These are phyloP conservation scores for Brachionichthys hirsutus DNA, from an alignment of 2,113 vertebrate genomes.

Conservation along the genomic window DNA sequence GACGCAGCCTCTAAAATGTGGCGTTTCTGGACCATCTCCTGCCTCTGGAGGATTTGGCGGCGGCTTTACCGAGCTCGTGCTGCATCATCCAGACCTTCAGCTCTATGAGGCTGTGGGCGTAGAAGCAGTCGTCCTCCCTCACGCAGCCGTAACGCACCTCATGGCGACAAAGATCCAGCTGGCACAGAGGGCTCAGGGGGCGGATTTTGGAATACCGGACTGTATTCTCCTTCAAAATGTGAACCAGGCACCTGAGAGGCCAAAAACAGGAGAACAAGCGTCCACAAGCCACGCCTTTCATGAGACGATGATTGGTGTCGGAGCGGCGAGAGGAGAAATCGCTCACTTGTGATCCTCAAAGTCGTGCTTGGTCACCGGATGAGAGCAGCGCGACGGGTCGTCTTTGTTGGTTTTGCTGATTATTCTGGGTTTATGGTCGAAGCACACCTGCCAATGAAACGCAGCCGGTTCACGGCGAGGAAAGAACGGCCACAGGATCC, in stretches of 20 bases:
- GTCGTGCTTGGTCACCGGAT: constrained; percentile 89
- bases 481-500: too few relatives aligned
- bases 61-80: constrained; percentile 81
- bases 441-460: constrained; percentile 85
- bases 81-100: constrained; percentile 98
- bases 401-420: constrained; percentile 98
- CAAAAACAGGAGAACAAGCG: background rate
- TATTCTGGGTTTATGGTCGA: constrained; percentile 98
- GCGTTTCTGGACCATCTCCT: too few relatives aligned
- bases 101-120: constrained; percentile 94
- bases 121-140: constrained; percentile 93
- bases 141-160: constrained; percentile 93
- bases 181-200: constrained; percentile 78
- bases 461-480: too few relatives aligned
- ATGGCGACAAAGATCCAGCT: constrained; percentile 93
- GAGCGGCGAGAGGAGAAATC: constrained; percentile 23
- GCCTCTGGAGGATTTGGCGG: background rate
- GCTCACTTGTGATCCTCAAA: constrained; percentile 97
- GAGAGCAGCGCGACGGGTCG: constrained; percentile 87
- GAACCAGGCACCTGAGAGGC: constrained; percentile 91
- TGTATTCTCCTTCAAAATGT: constrained; percentile 89
- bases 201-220: constrained; percentile 95
- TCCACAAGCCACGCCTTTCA: background rate
- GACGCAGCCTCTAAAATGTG: too few relatives aligned
- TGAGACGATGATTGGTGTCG: background rate